Evolutionary conservation across 2,888 invertebrate species (phyloP).

Genomic region (Byasa hedistus): DNA sequence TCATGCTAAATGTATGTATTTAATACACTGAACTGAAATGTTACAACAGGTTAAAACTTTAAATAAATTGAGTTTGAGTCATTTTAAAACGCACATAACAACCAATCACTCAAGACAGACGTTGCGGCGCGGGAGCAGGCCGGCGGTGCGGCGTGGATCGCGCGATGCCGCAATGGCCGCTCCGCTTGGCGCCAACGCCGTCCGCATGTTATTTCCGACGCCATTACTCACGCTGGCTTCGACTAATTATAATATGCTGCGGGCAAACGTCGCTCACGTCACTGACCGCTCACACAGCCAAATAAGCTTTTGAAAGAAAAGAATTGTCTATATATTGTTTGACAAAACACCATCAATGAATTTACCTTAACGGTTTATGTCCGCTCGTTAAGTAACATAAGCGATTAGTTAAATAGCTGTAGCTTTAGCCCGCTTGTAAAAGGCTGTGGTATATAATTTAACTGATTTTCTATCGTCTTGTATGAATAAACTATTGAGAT

Average conservation of each 20-base stretch:
- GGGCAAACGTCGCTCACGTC: conserved; percentile 60
- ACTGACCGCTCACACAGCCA: conserved; percentile 53
- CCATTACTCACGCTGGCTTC: conserved; percentile 76
- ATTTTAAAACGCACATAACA: conserved; percentile 45
- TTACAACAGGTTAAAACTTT: conserved; percentile 42
- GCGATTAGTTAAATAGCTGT: not conserved
- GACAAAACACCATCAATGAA: not conserved
- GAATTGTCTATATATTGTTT: conserved; percentile 17
- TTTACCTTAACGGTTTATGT: not conserved
- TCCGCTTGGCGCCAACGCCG: conserved; percentile 75
- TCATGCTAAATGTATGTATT: not conserved
- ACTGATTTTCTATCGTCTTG: conserved; percentile 15
- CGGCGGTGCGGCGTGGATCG: conserved; percentile 32
- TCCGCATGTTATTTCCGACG: conserved; percentile 74
- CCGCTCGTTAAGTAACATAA: not conserved
- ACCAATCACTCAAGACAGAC: conserved; percentile 60
- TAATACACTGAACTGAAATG: conserved; percentile 45
- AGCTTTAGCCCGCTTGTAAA: not conserved
- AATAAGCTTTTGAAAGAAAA: conserved; percentile 35
- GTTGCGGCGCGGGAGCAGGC: conserved; percentile 59
- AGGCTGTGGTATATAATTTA: not conserved
- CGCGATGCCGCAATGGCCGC: conserved; percentile 49
- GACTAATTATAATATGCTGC: conserved; percentile 77
- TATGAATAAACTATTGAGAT: conserved; percentile 19
- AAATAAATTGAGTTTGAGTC: conserved; percentile 58